Evolutionary conservation across 2,797 vertebrate genomes (phyloP).

Genomic region (Acrossocheilus fasciatus): DNA sequence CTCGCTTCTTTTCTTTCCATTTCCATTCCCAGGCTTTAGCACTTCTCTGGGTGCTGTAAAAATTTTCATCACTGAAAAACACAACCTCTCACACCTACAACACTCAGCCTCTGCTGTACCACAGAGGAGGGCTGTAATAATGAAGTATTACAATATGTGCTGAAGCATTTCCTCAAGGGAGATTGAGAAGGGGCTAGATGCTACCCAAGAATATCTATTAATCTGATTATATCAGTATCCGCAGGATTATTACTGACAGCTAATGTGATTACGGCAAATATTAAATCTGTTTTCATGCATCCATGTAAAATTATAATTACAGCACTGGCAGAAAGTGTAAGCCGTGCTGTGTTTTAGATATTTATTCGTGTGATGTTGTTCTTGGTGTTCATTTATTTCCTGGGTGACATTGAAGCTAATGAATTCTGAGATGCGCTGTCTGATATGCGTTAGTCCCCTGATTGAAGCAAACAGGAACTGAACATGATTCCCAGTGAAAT

Average conservation of each 20-base stretch:
- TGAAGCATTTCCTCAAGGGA: conserved; percentile 26
- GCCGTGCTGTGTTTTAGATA: conserved; percentile 14
- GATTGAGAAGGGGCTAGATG: not conserved
- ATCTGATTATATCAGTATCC: conserved; percentile 42
- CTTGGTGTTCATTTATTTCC: conserved; percentile 4
- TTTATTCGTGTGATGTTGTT: conserved; percentile 8
- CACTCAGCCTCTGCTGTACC: not conserved
- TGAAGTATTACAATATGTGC: conserved; percentile 1
- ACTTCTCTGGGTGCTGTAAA: conserved; percentile 26
- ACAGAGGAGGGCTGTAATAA: not conserved
- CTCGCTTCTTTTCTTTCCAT: not conserved
- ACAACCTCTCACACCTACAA: conserved; percentile 9
- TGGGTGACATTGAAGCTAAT: conserved; percentile 2
- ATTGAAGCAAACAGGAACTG: conserved; percentile 10
- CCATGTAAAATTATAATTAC: conserved; percentile 46
- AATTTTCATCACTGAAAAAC: conserved; percentile 21
- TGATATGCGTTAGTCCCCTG: not conserved
- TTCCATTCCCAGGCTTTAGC: not conserved
- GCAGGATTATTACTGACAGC: conserved; percentile 15
- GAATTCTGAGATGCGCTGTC: conserved; percentile 18
- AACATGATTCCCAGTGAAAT: conserved; percentile 1
- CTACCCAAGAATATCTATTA: conserved; percentile 28
- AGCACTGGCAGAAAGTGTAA: conserved; percentile 26
- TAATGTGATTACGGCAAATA: conserved; percentile 42
- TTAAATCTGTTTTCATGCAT: conserved; percentile 52